Base-by-base conservation (phyloP, 1,140 invertebrate species). In the Plodia interpunctella region DNA sequence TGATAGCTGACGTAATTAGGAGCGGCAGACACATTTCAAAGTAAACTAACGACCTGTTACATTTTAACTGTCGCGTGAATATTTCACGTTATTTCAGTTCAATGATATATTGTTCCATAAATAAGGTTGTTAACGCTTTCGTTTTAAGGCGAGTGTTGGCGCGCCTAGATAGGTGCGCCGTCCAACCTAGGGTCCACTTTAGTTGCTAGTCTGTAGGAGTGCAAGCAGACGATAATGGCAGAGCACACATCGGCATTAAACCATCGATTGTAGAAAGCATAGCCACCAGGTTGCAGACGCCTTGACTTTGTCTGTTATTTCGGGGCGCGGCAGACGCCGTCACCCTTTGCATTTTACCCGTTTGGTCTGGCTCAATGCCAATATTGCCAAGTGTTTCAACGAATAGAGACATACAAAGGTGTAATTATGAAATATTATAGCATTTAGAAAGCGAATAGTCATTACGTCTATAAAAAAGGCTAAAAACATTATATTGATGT, bases 291-390 rank as follows among this genome's bases (percentile, higher is more conserved):
- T 35, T 50, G 69, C 67, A 71, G 72, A 80, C 83, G 79, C 82
- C 85, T 88, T 87, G 80, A 88, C 85, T 84, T 86, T 82, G 74
- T 72, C 67, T 76, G 83, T 80, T 86, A 86, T 88, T 82, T 87
- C 70, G 76, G 74, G 85, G 83, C 74, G 83, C 82, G 80, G 83
- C 75, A 72, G 76, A 64, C 77, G 83, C 67, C 81, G 75, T 75
- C 83, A 79, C 82, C 82, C n/a, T 77, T 84, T 80, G 71, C 78
- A 86, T 87, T 88, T 88, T 88, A 86, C 83, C 86, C 83, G 80
- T 87, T 86, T 84, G 76, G 71, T 72, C 86, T 87, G 83, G 83
- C 80, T 68, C 60, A n/a, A n/a, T 61, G 83, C 86, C 86, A 88
- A 85, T 72, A 81, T 69, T 76, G 77, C 74, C 13, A n/a, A 74